These are phyloP conservation scores for Nephrotoma appendiculata DNA, from an alignment of 2,888 invertebrate species.

Conservation along the genomic window DNA sequence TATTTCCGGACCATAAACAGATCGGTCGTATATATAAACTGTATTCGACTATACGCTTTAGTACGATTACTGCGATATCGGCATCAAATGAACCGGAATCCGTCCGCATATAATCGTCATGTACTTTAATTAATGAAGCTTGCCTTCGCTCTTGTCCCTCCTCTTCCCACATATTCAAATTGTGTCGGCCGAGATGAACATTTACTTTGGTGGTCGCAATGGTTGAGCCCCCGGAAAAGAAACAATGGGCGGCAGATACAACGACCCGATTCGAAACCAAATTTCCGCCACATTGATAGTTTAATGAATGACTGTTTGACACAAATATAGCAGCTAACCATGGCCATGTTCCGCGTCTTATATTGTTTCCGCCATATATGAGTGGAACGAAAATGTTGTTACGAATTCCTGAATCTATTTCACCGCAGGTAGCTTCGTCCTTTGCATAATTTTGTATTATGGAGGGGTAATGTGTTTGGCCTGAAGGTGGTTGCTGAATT, in stretches of 20 bases:
- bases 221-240: not conserved
- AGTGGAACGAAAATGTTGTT: constrained; percentile 15
- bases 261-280: constrained; percentile 25
- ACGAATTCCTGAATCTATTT: not conserved
- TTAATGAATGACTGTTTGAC: constrained; percentile 26
- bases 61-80: constrained; percentile 36
- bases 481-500: not conserved
- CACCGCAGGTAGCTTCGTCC: not conserved
- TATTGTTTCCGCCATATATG: constrained; percentile 21
- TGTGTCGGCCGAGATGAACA: constrained; percentile 34
- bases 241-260: constrained; percentile 34
- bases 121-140: constrained; percentile 14
- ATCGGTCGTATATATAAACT: constrained; percentile 32
- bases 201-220: constrained; percentile 21
- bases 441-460: not conserved
- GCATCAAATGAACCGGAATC: constrained; percentile 30
- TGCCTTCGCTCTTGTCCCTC: constrained; percentile 16
- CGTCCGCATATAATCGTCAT: constrained; percentile 31
- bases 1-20: constrained; percentile 37
- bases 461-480: not conserved
- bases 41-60: constrained; percentile 32
- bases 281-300: constrained; percentile 28
- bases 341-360: constrained; percentile 44
- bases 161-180: constrained; percentile 32
- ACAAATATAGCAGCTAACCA: constrained; percentile 53